A percentile compares a stretch with the other conserved stretches of the same genome.
These are phyloP conservation scores for Frankliniella intonsa DNA, from an alignment of 2,888 invertebrate species.

Conservation along the genomic window DNA sequence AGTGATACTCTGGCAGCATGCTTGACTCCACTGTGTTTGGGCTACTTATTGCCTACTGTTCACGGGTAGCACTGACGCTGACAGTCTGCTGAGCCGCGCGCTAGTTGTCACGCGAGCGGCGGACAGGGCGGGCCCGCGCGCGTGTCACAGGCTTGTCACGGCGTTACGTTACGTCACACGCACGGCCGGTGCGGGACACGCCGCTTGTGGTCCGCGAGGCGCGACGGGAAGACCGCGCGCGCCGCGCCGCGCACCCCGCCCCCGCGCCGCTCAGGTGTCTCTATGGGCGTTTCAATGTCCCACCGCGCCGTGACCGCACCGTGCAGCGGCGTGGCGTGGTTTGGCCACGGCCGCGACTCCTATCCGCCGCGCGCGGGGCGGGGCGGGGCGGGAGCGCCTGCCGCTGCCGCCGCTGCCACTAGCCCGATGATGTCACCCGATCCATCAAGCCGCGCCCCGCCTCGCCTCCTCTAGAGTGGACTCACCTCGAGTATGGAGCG, in stretches of 20 bases:
- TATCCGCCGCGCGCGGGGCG: too few species aligned
- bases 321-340: background rate
- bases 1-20: too few species aligned
- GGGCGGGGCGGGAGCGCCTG: background rate
- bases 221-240: background rate
- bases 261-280: background rate
- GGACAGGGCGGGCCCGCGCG: too few species aligned
- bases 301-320: background rate
- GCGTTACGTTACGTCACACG: too few species aligned
- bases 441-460: background rate
- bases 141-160: too few species aligned
- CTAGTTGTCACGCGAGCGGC: too few species aligned
- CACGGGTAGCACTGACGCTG: too few species aligned
- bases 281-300: conserved; percentile 3
- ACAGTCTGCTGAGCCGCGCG: too few species aligned
- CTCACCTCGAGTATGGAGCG: background rate
- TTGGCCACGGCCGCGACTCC: background rate
- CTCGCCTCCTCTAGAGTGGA: background rate
- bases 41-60: too few species aligned
- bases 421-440: background rate
- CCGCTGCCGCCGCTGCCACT: background rate
- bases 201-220: background rate
- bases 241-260: background rate
- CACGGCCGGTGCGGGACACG: background rate
- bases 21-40: too few species aligned